A percentile compares a stretch with the other conserved stretches of the same genome.
Conservation (phyloP, 2,888 invertebrate species). For the Tiphia femorata region DNA sequence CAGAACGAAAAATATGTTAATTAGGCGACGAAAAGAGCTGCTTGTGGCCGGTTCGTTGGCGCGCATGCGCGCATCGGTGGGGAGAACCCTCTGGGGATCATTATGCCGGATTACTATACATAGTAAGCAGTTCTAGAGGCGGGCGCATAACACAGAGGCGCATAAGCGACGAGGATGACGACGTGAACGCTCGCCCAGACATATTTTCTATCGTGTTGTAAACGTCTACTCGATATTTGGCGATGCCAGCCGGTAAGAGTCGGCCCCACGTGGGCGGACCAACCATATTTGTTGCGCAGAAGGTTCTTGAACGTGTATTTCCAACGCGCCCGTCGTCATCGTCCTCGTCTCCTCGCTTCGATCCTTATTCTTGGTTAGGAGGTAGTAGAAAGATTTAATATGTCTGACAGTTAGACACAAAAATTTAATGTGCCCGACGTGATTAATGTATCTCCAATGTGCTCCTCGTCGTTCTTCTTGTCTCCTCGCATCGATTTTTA, state of each 20-base stretch:
- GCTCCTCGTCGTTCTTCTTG: constrained; percentile 12
- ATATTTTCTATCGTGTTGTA: constrained; percentile 34
- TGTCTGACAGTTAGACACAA: no score
- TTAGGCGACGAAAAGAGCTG: constrained; percentile 24
- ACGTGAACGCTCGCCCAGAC: constrained; percentile 18
- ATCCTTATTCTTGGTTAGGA: no score
- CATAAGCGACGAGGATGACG: constrained; percentile 10
- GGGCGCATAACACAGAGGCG: no score
- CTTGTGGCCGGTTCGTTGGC: no score
- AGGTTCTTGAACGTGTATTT: constrained; percentile 53
- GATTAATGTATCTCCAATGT: constrained; percentile 54
- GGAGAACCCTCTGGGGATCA: no score
- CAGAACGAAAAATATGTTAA: constrained; percentile 49
- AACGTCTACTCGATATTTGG: constrained; percentile 63
- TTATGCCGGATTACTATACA: constrained; percentile 57
- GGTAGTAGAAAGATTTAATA: no score
- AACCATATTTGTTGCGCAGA: constrained; percentile 49
- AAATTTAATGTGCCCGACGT: no score
- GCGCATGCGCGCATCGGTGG: no score
- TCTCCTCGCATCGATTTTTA: no score
- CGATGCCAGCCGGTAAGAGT: constrained; percentile 53
- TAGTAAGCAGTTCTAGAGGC: constrained; percentile 50
- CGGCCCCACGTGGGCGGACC: constrained; percentile 58
- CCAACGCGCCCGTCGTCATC: constrained; percentile 38
- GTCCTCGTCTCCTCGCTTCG: background rate